Conservation (phyloP, 2,113 vertebrate genomes). For the Microtus oregoni region DNA sequence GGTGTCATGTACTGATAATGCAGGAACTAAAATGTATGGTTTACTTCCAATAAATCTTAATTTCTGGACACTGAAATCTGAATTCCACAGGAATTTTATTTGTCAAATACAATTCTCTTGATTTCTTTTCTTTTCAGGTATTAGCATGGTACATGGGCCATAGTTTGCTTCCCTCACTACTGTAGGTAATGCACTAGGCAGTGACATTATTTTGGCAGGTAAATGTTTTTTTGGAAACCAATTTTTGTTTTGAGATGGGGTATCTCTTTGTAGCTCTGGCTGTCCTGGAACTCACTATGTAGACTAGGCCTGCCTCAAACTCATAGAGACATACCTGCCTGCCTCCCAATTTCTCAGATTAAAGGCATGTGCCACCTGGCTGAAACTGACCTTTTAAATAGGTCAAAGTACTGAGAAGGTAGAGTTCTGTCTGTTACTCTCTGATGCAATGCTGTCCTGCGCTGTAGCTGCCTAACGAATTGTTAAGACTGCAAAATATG, state of each 20-base stretch:
- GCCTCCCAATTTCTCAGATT: neutral
- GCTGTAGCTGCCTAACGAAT: neutral
- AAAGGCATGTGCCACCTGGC: neutral
- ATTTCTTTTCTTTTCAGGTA: neutral
- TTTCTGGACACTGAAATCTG: neutral
- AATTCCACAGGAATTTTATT: constrained; percentile 5
- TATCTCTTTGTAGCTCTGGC: neutral
- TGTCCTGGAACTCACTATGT: neutral
- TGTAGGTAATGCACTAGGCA: neutral
- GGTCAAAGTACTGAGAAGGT: neutral
- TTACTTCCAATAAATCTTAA: constrained; percentile 5
- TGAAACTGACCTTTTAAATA: neutral
- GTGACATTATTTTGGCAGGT: neutral
- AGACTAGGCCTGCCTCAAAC: neutral
- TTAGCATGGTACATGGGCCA: neutral
- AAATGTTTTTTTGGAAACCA: neutral
- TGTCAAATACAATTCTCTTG: neutral
- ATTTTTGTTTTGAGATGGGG: neutral
- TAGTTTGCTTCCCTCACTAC: neutral
- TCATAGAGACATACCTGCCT: neutral
- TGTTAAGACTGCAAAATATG: neutral
- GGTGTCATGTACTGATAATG: neutral
- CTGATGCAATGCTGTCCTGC: neutral
- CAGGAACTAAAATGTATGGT: neutral
- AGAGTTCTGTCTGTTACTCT: neutral